Percentiles rank a stretch among this genome's conserved stretches.
These are phyloP conservation scores for Phenganax marumi DNA, from an alignment of 92 coral and sea anemone species.

Conservation along the genomic window DNA sequence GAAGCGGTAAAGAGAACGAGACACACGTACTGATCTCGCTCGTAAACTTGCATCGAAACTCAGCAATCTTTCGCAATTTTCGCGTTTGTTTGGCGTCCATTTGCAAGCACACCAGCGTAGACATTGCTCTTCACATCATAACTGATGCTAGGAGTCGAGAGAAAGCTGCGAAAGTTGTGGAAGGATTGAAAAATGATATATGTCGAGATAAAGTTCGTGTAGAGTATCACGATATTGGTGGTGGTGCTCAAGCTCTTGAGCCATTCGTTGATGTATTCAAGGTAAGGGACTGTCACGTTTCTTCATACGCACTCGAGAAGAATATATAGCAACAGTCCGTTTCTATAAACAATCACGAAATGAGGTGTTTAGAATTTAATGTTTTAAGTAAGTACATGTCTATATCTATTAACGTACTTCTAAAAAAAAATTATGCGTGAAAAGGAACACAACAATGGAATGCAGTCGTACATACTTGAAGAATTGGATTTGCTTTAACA, in stretches of 20 bases:
- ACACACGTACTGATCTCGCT: conserved; percentile 51
- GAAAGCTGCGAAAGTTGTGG: conserved; percentile 53
- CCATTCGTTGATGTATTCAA: conserved; percentile 57
- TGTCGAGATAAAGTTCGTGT: conserved; percentile 57
- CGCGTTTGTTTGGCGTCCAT: conserved; percentile 65
- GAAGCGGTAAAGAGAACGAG: background rate
- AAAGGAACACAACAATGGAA: too few species aligned
- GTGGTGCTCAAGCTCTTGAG: conserved; percentile 52
- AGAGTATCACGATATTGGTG: conserved; percentile 60
- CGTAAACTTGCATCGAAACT: conserved; percentile 58
- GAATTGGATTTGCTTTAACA: background rate
- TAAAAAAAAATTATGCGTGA: too few species aligned
- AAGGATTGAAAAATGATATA: conserved; percentile 17
- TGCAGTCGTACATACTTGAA: too few species aligned
- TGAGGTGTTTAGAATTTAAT: too few species aligned
- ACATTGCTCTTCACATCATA: conserved; percentile 64
- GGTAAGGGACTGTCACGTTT: conserved; percentile 45
- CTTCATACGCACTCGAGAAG: too few species aligned
- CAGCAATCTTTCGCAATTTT: conserved; percentile 58
- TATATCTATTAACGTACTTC: too few species aligned
- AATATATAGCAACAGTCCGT: background rate
- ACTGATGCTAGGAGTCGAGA: conserved; percentile 58
- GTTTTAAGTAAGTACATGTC: too few species aligned
- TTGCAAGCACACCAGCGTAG: conserved; percentile 59
- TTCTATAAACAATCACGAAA: too few species aligned